phyloP scores from a whole-genome alignment of 2,888 invertebrate species.

The Coelinius sp. region DNA sequence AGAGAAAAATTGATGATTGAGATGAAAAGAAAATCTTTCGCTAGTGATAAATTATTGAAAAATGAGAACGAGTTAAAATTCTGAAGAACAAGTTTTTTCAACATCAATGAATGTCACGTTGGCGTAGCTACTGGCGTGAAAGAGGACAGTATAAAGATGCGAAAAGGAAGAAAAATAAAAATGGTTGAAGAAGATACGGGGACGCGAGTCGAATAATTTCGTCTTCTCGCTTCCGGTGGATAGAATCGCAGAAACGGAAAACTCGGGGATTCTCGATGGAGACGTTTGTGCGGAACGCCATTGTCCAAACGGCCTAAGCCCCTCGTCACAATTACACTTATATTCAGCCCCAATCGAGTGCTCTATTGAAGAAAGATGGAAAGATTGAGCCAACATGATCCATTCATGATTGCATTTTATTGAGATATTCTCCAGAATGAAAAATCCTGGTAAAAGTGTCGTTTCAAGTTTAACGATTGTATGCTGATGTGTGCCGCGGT shows the following conservation, averaged over 20 bases:
- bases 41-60: not conserved
- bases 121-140: constrained; percentile 28
- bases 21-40: not conserved
- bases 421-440: not conserved
- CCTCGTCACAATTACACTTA: constrained; percentile 9
- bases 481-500: not conserved
- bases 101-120: not conserved
- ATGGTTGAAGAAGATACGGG: constrained; percentile 22
- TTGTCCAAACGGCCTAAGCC: not conserved
- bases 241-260: constrained; percentile 35
- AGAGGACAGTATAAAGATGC: constrained; percentile 27
- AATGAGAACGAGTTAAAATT: not conserved
- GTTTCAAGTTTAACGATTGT: not conserved
- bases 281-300: constrained; percentile 26
- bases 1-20: not conserved
- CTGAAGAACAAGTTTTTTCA: not conserved
- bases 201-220: constrained; percentile 48
- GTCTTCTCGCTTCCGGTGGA: constrained; percentile 42
- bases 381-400: not conserved
- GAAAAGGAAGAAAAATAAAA: constrained; percentile 28
- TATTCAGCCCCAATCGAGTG: too few species aligned
- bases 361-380: too few species aligned
- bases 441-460: not conserved
- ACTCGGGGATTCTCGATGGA: constrained; percentile 28
- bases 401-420: not conserved